Base-by-base conservation (phyloP, 2,113 vertebrate genomes). In the Alectura lathami region DNA sequence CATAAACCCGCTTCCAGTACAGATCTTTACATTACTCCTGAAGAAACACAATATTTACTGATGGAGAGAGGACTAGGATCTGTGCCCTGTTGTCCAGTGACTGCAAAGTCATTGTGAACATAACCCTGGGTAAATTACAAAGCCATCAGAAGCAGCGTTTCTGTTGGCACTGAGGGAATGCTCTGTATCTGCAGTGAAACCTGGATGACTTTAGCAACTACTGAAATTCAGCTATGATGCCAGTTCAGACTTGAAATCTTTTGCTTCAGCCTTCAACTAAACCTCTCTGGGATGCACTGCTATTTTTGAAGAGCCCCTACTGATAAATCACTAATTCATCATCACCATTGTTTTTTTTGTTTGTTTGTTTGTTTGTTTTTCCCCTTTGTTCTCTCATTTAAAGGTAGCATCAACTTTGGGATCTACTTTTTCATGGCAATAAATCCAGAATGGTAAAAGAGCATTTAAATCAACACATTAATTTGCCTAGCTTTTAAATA, bases 401-500 rank as follows among this genome's bases (percentile, higher is more conserved):
- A 93, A 96, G 34, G 21, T 64, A 69, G 40, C 45, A 92, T 82
- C 92, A 84, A 75, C 56, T 84, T 56, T 43, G 77, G 80, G 90
- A 94, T 88, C 93, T 93, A 91, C 73, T 88, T 87, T 77, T 83
- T 92, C 83, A 64, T 32, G 47, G 88, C 62, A 92, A 89, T 78
- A 89, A 83, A 82, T 90, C 91, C 0, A 86, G 66, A 92, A 78
- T 76, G 84, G 69, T 57, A 62, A 83, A 93, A 75, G 17, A 73
- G 81, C 88, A 80, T 87, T 95, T 91, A 78, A 85, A 94, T 81
- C 68, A 92, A 84, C 51, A 78, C 75, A 74, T 76, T 76, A 40
- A 73, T 82, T 96, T 86, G 64, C 69, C 83, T 82, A 86, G 79
- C 51, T 90, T 96, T 93, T 94, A 95, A 93, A 95, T 66, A 79